Percentiles rank a stretch among this genome's conserved stretches.
Conservation (phyloP, 2,113 vertebrate species). For the Procavia capensis region DNA sequence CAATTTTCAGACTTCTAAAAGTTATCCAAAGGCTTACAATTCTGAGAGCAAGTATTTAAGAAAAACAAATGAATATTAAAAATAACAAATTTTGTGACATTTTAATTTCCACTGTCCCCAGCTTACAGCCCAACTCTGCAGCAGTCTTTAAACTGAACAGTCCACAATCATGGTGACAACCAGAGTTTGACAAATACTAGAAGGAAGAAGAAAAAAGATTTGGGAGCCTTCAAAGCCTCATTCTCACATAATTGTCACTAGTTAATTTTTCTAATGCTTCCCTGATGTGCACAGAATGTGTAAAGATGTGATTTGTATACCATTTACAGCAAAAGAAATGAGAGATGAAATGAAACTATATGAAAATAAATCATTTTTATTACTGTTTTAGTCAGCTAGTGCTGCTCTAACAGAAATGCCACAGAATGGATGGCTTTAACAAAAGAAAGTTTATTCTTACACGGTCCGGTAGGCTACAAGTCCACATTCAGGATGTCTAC, state of each 20-base stretch:
- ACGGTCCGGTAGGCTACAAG: too few relatives aligned
- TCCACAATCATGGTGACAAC: not conserved
- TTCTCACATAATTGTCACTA: too few relatives aligned
- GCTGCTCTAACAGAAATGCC: too few relatives aligned
- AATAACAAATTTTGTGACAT: too few relatives aligned
- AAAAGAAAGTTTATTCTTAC: too few relatives aligned
- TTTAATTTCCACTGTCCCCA: not conserved
- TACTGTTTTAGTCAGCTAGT: too few relatives aligned
- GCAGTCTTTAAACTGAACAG: not conserved
- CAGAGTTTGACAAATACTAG: not conserved
- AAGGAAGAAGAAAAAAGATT: not conserved
- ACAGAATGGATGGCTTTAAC: too few relatives aligned
- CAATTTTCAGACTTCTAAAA: too few relatives aligned
- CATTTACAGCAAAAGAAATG: not conserved
- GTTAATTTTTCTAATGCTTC: not conserved
- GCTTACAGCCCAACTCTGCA: not conserved
- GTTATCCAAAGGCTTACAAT: too few relatives aligned
- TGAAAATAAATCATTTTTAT: not conserved
- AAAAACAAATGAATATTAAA: too few relatives aligned
- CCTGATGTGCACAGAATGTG: not conserved
- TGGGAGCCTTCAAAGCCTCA: not conserved
- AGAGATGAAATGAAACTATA: not conserved
- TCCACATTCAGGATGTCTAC: too few relatives aligned
- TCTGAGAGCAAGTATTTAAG: too few relatives aligned
- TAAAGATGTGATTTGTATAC: not conserved